phyloP scores from a whole-genome alignment of 2,797 vertebrate genomes.

The Chaetophractus vellerosus region DNA sequence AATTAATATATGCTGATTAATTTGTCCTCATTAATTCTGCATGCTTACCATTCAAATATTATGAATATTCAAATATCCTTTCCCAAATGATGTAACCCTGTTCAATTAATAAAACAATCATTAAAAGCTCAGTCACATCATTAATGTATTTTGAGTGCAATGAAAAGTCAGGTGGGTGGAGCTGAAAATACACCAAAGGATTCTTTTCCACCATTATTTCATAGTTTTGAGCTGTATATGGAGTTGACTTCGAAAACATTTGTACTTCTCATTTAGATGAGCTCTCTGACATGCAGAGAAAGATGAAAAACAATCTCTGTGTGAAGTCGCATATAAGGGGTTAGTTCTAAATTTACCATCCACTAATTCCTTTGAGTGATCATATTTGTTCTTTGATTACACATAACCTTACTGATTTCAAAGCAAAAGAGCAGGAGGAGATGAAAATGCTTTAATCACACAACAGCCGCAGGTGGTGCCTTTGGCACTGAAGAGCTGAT shows the following conservation, averaged over 20 bases:
- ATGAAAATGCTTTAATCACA: constrained; percentile 77
- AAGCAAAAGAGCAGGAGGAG: constrained; percentile 78
- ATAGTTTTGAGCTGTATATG: constrained; percentile 40
- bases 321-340: constrained; percentile 74
- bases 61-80: constrained; percentile 32
- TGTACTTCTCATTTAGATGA: constrained; percentile 80
- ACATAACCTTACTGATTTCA: constrained; percentile 84
- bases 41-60: constrained; percentile 9
- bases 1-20: constrained; percentile 41
- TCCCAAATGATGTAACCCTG: neutral
- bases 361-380: constrained; percentile 83
- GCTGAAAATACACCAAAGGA: constrained; percentile 1
- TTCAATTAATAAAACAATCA: constrained; percentile 42
- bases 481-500: constrained; percentile 60
- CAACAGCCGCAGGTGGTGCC: constrained; percentile 67
- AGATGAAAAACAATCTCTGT: constrained; percentile 83
- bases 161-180: constrained; percentile 9
- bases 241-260: constrained; percentile 79
- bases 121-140: constrained; percentile 45
- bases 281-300: constrained; percentile 74
- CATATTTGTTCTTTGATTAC: constrained; percentile 85
- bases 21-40: constrained; percentile 62
- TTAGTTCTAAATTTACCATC: constrained; percentile 83
- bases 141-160: constrained; percentile 32
- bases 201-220: constrained; percentile 57